Evolutionary conservation across 2,888 invertebrate species (phyloP).

Genomic region (Thecocarcelia acutangulata): DNA sequence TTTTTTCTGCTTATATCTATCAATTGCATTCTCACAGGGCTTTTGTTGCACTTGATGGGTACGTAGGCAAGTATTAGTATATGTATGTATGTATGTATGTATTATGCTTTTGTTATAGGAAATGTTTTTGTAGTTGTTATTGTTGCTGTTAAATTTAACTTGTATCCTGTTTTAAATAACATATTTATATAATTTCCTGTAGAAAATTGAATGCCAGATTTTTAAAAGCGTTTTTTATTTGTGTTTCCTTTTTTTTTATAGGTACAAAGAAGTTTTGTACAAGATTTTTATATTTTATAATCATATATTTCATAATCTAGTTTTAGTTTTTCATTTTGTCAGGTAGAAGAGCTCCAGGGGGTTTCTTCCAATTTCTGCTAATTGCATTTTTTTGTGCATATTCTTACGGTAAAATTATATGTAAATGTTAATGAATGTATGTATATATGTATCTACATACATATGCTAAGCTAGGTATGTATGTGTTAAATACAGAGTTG

Average conservation of each 20-base stretch:
- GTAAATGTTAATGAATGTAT: slow-evolving; percentile 11
- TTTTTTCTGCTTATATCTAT: neutral
- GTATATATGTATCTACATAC: too few relatives aligned
- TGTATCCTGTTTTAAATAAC: slow-evolving; percentile 50
- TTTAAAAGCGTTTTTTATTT: too few relatives aligned
- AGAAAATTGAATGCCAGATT: neutral
- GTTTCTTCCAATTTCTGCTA: slow-evolving; percentile 14
- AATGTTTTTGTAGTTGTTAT: slow-evolving; percentile 36
- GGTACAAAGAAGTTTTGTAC: too few relatives aligned
- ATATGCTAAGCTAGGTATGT: too few relatives aligned
- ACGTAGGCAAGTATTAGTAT: neutral
- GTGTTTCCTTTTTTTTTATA: neutral
- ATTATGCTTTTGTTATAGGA: slow-evolving; percentile 25
- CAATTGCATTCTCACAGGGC: neutral
- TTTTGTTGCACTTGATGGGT: neutral
- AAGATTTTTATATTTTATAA: too few relatives aligned
- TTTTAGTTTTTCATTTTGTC: neutral
- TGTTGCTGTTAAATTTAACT: slow-evolving; percentile 13
- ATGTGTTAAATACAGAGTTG: slow-evolving; percentile 28
- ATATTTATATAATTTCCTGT: slow-evolving; percentile 61
- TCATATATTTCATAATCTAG: too few relatives aligned
- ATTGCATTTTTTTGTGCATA: slow-evolving; percentile 19
- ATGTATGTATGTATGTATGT: neutral
- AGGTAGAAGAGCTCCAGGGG: neutral
- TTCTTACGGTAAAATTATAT: slow-evolving; percentile 39